Percentiles rank a stretch among this genome's conserved stretches.
Conservation (phyloP, 2,113 vertebrate genomes). For the Mesocricetus auratus region DNA sequence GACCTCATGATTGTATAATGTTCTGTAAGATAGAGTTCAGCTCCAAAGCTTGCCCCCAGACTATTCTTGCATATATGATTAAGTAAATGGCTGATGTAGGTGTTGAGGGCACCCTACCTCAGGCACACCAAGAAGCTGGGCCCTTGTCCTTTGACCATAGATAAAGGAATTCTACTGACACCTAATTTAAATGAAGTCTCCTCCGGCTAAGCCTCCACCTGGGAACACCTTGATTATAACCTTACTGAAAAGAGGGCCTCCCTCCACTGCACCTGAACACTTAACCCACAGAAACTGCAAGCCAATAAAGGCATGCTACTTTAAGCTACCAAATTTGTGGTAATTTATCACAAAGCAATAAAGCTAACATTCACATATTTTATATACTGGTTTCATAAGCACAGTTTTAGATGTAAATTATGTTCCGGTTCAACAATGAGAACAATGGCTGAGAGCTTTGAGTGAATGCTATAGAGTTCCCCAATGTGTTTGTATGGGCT, state of each 20-base stretch:
- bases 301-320: neutral
- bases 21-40: neutral
- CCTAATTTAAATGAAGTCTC: neutral
- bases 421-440: neutral
- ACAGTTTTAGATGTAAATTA: neutral
- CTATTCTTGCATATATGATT: neutral
- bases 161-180: neutral
- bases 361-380: slow-evolving; percentile 9
- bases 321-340: neutral
- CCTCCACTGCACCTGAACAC: neutral
- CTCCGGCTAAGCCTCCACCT: neutral
- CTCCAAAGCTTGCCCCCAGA: neutral
- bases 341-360: neutral
- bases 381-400: neutral
- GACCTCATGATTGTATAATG: neutral
- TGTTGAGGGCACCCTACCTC: neutral
- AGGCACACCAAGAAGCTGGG: neutral
- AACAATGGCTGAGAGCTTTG: neutral
- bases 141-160: neutral
- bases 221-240: neutral
- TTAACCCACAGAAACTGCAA: neutral
- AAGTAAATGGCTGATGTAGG: neutral
- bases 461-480: neutral
- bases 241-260: neutral
- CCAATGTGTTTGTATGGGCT: neutral